Evolutionary conservation across 2,888 invertebrate genomes (phyloP), one percentile per base, ranked within the genome.

Genomic region (Autographa gamma): DNA sequence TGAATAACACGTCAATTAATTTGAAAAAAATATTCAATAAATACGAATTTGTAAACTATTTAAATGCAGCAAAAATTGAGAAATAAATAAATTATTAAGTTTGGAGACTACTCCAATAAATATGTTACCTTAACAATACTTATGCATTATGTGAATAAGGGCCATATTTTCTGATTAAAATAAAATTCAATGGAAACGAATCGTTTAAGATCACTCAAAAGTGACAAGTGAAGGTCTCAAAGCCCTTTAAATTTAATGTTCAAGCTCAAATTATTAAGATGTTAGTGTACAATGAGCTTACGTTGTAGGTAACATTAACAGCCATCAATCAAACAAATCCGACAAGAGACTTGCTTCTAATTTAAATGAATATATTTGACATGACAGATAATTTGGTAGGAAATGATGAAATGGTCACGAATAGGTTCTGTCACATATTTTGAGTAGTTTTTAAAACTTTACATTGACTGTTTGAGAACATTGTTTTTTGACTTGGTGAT

Each of bases 1-100:
- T 71, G 73, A 63, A 67, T 66, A 62, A 76, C 69, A 78, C 25
- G 63, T 58, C 59, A 66, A 77, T 73, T 77, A 75, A 71, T 77
- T 63, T 60, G 31, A 60, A 54, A 69, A 64, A 52, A 18, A 18
- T 43, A 48, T 62, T 76, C 31, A 68, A 70, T 70, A 54, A 43
- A 38, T 32, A 25, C 48, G 60, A 18, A 48, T 66, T 41, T 4
- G 9, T 41, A 16, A 25, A 38, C n/a, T 16, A 1, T 41, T 58
- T 3, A 25, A 25, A 58, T 61, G 19, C 18, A 18, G 54, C 48
- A 43, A 7, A 16, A 25, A 25, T 25, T 48, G 13, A 0, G 14
- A 43, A 66, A 56, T 52, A 58, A 66, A 60, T 38, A 18, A 66
- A 56, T 32, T 34, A 0, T 48, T n/a, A n/a, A 16, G 6, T 48